phyloP scores from a whole-genome alignment of 1,140 invertebrate species.

The Monomorium pharaonis region DNA sequence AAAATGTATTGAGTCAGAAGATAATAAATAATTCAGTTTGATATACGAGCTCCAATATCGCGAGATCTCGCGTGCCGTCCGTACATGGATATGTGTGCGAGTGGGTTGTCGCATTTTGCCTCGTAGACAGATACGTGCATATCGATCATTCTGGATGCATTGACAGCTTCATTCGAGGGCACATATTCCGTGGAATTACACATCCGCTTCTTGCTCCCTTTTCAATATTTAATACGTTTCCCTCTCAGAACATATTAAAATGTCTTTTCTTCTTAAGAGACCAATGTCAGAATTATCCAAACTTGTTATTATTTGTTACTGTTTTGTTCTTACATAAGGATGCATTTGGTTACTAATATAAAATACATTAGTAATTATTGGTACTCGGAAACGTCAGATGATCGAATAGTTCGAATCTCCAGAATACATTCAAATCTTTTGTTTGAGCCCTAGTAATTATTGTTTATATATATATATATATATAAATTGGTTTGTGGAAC shows the following conservation, averaged over 20 bases:
- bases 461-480: no score
- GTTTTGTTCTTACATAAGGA: not conserved
- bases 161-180: conserved; percentile 62
- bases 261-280: not conserved
- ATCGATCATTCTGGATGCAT: conserved; percentile 61
- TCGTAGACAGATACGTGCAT: conserved; percentile 57
- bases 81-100: conserved; percentile 49
- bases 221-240: conserved; percentile 19
- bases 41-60: conserved; percentile 56
- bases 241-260: not conserved
- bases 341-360: not conserved
- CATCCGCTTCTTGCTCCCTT: conserved; percentile 13
- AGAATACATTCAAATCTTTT: no score
- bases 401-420: no score
- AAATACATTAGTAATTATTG: not conserved
- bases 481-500: no score
- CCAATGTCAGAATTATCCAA: not conserved
- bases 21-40: conserved; percentile 64
- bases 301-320: not conserved
- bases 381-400: no score
- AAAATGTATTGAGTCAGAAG: conserved; percentile 47
- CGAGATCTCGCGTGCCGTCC: conserved; percentile 47
- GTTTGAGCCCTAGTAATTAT: no score
- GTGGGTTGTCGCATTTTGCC: conserved; percentile 58
- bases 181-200: conserved; percentile 49